Evolutionary conservation across 2,797 vertebrate genomes (phyloP).

Genomic region (Florisuga fusca): DNA sequence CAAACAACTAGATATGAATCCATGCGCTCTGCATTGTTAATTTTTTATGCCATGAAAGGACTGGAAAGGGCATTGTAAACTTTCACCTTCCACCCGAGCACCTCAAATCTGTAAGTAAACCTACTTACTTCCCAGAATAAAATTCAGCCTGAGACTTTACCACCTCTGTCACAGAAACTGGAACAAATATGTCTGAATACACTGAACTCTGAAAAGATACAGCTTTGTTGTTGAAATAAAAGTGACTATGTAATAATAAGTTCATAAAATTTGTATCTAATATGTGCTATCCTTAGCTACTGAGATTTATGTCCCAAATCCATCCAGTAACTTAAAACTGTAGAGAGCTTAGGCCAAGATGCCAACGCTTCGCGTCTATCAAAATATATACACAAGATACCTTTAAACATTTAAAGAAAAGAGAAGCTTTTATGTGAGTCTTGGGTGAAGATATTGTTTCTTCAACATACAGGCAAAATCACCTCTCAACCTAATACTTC

Average conservation of each 20-base stretch:
- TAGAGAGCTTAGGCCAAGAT: not conserved
- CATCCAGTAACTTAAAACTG: not conserved
- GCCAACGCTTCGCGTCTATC: not conserved
- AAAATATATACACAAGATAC: not conserved
- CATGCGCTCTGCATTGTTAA: slow-evolving; percentile 42
- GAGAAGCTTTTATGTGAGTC: not conserved
- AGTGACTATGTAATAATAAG: slow-evolving; percentile 18
- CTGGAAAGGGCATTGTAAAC: slow-evolving; percentile 55
- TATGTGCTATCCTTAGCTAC: not conserved
- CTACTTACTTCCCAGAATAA: not conserved
- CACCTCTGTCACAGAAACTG: not conserved
- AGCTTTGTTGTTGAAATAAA: slow-evolving; percentile 16
- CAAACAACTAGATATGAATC: slow-evolving; percentile 68
- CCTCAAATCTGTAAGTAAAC: not conserved
- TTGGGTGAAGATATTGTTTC: not conserved
- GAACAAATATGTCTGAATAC: slow-evolving; percentile 36
- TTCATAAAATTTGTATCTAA: slow-evolving; percentile 31
- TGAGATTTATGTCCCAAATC: not conserved
- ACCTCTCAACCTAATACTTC: not conserved
- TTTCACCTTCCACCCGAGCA: slow-evolving; percentile 38
- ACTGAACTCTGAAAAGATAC: slow-evolving; percentile 24
- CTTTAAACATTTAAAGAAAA: slow-evolving; percentile 11
- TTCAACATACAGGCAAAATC: not conserved
- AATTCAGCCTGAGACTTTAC: slow-evolving; percentile 1
- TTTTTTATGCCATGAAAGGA: slow-evolving; percentile 49